Conservation (phyloP, 2,888 invertebrate genomes). For the Cheilosia scutellata region DNA sequence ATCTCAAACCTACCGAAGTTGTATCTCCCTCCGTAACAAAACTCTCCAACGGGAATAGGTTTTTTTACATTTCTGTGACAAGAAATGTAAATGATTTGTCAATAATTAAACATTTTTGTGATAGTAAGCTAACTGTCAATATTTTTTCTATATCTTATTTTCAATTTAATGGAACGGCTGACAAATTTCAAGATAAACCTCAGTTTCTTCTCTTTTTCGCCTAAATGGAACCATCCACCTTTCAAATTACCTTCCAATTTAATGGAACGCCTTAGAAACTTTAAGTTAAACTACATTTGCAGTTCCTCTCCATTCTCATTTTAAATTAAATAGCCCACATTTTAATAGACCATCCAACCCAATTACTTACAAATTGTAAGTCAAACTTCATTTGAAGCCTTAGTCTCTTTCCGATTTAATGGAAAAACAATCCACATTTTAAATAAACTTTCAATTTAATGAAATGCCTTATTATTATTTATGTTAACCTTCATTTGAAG, state of each 20-base stretch:
- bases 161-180: too few relatives aligned
- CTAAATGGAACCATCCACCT: neutral
- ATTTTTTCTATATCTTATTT: neutral
- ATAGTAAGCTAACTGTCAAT: neutral
- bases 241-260: neutral
- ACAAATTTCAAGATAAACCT: too few relatives aligned
- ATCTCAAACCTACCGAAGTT: constrained; percentile 26
- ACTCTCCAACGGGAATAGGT: constrained; percentile 29
- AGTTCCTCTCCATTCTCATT: neutral
- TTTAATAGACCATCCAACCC: neutral
- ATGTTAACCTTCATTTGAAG: constrained; percentile 3
- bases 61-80: constrained; percentile 47
- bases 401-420: neutral
- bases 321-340: neutral
- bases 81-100: neutral
- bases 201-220: neutral
- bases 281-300: neutral
- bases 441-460: constrained; percentile 29
- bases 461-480: neutral
- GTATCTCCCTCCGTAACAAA: constrained; percentile 30
- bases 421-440: neutral
- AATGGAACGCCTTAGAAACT: constrained; percentile 6
- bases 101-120: neutral
- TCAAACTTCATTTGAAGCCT: too few relatives aligned
- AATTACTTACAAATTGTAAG: neutral